Evolutionary conservation across 2,888 invertebrate genomes (phyloP).

Genomic region (Cylindroiulus punctatus): DNA sequence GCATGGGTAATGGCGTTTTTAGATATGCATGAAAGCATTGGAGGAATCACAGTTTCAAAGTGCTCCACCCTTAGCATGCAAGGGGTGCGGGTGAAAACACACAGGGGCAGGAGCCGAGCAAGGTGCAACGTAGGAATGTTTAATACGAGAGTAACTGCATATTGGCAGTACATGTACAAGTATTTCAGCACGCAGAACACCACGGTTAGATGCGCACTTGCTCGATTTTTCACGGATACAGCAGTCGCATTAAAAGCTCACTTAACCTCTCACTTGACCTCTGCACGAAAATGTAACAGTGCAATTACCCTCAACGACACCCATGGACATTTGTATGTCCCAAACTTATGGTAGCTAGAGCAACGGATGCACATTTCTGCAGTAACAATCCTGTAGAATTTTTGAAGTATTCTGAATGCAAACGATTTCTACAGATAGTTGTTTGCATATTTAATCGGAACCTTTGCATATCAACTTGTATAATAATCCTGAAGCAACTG

Average conservation of each 20-base stretch:
- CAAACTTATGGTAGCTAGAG: too few species aligned
- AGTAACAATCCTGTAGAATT: too few species aligned
- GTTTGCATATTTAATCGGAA: too few species aligned
- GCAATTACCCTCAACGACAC: too few species aligned
- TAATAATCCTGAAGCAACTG: too few species aligned
- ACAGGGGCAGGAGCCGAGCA: not conserved
- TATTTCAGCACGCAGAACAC: not conserved
- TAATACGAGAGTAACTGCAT: not conserved
- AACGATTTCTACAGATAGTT: too few species aligned
- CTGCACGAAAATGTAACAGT: too few species aligned
- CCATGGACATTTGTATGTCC: too few species aligned
- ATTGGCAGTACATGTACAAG: not conserved
- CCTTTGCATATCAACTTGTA: too few species aligned
- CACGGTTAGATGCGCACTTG: not conserved
- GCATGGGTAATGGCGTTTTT: constrained; percentile 29
- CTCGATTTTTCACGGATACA: not conserved
- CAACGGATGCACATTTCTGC: too few species aligned
- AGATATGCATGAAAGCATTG: constrained; percentile 37
- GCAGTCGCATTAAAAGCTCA: not conserved
- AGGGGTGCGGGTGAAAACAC: constrained; percentile 28
- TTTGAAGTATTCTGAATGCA: too few species aligned
- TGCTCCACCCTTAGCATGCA: constrained; percentile 31
- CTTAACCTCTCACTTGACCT: too few species aligned
- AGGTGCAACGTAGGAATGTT: not conserved
- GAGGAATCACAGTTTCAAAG: constrained; percentile 31